phyloP scores from a whole-genome alignment of 1,140 invertebrate genomes.

The Cydia amplana region DNA sequence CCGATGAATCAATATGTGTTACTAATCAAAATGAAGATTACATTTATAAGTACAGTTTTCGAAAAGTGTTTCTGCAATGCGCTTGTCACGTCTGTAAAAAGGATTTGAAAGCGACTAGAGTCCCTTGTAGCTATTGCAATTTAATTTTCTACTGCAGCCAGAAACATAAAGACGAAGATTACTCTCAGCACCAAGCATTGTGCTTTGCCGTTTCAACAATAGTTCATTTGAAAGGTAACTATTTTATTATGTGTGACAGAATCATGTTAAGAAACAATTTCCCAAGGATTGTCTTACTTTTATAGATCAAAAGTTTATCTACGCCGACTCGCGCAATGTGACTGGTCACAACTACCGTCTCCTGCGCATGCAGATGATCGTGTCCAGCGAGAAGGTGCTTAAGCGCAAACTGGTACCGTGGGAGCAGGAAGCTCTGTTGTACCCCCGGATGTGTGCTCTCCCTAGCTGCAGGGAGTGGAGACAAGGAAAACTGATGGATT shows the following conservation, averaged over 20 bases:
- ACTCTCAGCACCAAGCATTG: slow-evolving; percentile 68
- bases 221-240: slow-evolving; percentile 73
- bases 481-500: slow-evolving; percentile 74
- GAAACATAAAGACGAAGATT: slow-evolving; percentile 75
- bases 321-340: slow-evolving; percentile 77
- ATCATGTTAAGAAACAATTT: neutral
- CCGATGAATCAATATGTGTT: slow-evolving; percentile 49
- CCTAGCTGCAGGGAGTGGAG: slow-evolving; percentile 77
- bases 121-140: slow-evolving; percentile 72
- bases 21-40: slow-evolving; percentile 67
- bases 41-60: slow-evolving; percentile 77
- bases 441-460: slow-evolving; percentile 82
- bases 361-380: slow-evolving; percentile 82
- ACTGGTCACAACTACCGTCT: slow-evolving; percentile 81
- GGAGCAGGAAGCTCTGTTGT: slow-evolving; percentile 85
- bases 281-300: slow-evolving; percentile 9
- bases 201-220: slow-evolving; percentile 76
- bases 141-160: slow-evolving; percentile 71
- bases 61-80: slow-evolving; percentile 73
- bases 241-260: slow-evolving; percentile 9
- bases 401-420: slow-evolving; percentile 81
- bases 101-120: slow-evolving; percentile 54
- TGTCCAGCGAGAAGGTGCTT: slow-evolving; percentile 80
- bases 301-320: slow-evolving; percentile 74
- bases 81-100: slow-evolving; percentile 73